phyloP scores from a whole-genome alignment of 2,888 invertebrate genomes.

The Hydrotaea diabolus region DNA sequence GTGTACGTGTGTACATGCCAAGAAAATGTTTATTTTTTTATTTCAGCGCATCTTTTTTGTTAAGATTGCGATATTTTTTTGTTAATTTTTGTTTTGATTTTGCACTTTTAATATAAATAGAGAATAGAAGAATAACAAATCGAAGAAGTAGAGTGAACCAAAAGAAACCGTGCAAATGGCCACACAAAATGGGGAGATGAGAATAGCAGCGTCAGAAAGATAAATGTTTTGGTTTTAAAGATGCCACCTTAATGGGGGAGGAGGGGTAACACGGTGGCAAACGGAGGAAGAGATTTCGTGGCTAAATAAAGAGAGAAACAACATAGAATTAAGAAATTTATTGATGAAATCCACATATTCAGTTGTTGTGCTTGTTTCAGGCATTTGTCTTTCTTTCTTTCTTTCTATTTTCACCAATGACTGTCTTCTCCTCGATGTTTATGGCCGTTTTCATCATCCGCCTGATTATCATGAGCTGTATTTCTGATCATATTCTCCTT shows the following conservation, averaged over 20 bases:
- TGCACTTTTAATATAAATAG: conserved; percentile 40
- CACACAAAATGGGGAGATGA: conserved; percentile 31
- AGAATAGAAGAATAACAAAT: conserved; percentile 8
- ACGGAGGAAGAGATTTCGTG: background rate
- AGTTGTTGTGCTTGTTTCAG: conserved; percentile 46
- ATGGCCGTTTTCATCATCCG: conserved; percentile 6
- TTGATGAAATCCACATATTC: conserved; percentile 55
- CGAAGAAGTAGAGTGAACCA: background rate
- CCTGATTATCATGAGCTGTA: background rate
- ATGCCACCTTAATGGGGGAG: background rate
- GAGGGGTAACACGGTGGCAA: background rate
- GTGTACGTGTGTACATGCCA: too few relatives aligned
- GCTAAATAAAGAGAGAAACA: conserved; percentile 24
- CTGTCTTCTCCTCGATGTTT: conserved; percentile 18
- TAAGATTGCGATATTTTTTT: conserved; percentile 42
- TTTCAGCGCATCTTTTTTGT: conserved; percentile 14
- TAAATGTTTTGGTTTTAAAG: conserved; percentile 26
- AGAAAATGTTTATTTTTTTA: conserved; percentile 30
- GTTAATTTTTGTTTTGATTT: conserved; percentile 47
- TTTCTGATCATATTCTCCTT: conserved; percentile 26
- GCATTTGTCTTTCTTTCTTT: conserved; percentile 38
- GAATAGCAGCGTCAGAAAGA: background rate
- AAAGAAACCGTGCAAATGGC: conserved; percentile 16
- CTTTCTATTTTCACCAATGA: conserved; percentile 20
- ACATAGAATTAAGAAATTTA: conserved; percentile 56